Evolutionary conservation across 2,888 invertebrate species (phyloP).

Genomic region (Drosophila rubida): DNA sequence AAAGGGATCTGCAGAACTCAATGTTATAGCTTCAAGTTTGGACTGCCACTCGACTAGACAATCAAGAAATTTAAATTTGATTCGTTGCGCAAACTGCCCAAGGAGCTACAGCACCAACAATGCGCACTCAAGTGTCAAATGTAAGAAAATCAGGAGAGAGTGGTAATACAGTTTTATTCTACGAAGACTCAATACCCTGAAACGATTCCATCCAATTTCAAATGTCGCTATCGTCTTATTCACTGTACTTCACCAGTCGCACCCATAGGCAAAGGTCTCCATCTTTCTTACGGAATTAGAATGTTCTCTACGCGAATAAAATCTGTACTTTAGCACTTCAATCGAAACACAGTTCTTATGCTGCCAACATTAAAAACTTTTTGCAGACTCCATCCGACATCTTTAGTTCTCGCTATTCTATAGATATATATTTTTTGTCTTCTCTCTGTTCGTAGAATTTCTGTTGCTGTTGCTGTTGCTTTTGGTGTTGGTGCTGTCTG

Average conservation of each 20-base stretch:
- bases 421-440: too few species aligned
- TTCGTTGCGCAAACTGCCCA: slow-evolving; percentile 79
- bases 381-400: slow-evolving; percentile 19
- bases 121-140: slow-evolving; percentile 77
- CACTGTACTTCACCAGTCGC: neutral
- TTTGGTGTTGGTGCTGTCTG: slow-evolving; percentile 29
- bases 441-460: slow-evolving; percentile 14
- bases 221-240: neutral
- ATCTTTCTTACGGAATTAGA: neutral
- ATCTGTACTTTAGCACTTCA: slow-evolving; percentile 41
- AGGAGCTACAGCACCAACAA: slow-evolving; percentile 41
- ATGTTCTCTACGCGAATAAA: neutral
- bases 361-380: slow-evolving; percentile 47
- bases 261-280: neutral
- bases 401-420: neutral
- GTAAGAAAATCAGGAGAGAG: slow-evolving; percentile 49
- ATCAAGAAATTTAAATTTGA: slow-evolving; percentile 82
- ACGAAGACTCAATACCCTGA: slow-evolving; percentile 3
- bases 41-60: slow-evolving; percentile 76
- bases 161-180: neutral
- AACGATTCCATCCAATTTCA: neutral
- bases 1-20: slow-evolving; percentile 70
- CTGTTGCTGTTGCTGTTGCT: neutral
- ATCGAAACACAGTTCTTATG: slow-evolving; percentile 53
- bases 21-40: slow-evolving; percentile 58